Evolutionary conservation across 2,797 vertebrate species (phyloP), one percentile per base, ranked within the genome.

Genomic region (Hipposideros larvatus): DNA sequence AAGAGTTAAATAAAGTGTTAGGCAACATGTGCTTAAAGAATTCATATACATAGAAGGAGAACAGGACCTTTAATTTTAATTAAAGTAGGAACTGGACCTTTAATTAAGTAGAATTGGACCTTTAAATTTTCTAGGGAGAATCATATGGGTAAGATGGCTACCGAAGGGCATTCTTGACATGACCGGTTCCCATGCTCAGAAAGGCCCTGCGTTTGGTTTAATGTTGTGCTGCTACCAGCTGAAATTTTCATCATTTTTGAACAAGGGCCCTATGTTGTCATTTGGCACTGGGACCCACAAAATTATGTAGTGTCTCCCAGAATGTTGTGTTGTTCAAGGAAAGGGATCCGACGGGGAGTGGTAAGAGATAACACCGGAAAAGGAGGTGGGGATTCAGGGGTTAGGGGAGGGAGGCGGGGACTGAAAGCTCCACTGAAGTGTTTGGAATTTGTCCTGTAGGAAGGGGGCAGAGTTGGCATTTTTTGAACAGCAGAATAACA

Each of bases 91-190:
- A n/a, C 18, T n/a, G 19, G 46, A 75, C 18, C 73, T 51, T 77
- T 53, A 26, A 57, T 41, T 26, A 28, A 61, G 16, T 19, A 31
- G 16, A 24, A 41, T 5, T 43, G n/a, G 55, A 59, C 2, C 24
- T 90, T 77, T 68, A 59, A 18, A 61, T 87, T 65, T 90, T 74
- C 59, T 82, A 82, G 82, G 37, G 74, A 68, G 78, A 85, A 51
- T 31, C 19, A 48, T 55, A 34, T 10, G n/a, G 15, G 48, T 51
- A 57, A 11, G 3, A 31, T 34, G 57, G 80, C 7, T 66, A 46
- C 46, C 26, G 70, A 59, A 70, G n/a, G 34, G 16, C 26, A 83
- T 86, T 78, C 59, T 57, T 87, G 31, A 91, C 21, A 61, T 31
- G 28, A 78, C 57, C 53, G 26, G 16, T 19, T n/a, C 61, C 53